These are phyloP conservation scores for Rotaria sp. DNA, from an alignment of 2,888 invertebrate genomes.

Conservation along the genomic window DNA sequence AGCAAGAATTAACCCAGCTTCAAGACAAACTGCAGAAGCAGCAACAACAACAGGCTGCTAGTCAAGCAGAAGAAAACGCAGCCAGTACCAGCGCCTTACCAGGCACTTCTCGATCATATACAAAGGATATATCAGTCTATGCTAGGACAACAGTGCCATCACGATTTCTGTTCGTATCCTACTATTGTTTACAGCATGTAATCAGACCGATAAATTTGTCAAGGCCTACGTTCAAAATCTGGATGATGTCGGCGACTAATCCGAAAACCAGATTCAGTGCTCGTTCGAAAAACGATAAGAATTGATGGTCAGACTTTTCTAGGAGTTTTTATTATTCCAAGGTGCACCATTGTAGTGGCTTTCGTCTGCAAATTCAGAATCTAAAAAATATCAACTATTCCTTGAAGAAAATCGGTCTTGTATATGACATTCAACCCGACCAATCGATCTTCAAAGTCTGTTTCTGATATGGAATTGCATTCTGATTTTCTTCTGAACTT, in stretches of 20 bases:
- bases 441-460: constrained; percentile 70
- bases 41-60: neutral
- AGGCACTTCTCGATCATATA: neutral
- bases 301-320: neutral
- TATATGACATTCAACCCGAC: constrained; percentile 66
- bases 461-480: neutral
- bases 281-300: constrained; percentile 62
- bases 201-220: constrained; percentile 76
- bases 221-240: constrained; percentile 76
- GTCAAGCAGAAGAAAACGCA: constrained; percentile 33
- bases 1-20: constrained; percentile 63
- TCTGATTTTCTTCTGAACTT: neutral
- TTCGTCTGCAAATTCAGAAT: constrained; percentile 67
- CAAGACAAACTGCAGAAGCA: constrained; percentile 43
- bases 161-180: neutral
- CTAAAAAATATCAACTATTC: constrained; percentile 72
- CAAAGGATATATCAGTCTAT: constrained; percentile 41
- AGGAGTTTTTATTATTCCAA: neutral
- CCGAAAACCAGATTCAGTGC: constrained; percentile 66
- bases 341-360: constrained; percentile 58
- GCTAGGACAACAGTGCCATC: neutral
- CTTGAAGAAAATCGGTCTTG: constrained; percentile 69
- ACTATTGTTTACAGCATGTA: constrained; percentile 64
- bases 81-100: neutral
- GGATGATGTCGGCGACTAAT: constrained; percentile 67